Base-by-base conservation (phyloP, 2,797 vertebrate genomes). In the Uromys caudimaculatus region DNA sequence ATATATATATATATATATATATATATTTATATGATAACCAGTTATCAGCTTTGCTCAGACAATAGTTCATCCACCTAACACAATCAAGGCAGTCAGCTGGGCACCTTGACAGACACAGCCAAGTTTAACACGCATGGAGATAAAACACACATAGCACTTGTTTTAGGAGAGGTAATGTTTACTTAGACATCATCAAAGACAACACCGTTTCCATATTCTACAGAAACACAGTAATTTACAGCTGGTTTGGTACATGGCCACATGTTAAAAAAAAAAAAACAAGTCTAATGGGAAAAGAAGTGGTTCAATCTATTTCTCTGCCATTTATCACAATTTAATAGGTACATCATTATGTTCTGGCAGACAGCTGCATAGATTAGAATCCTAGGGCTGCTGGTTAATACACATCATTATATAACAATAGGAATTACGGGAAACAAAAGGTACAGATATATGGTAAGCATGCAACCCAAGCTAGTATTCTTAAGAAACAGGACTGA, bases 131-230 rank as follows among this genome's bases (percentile, higher is more conserved):
- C 12, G 77, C 77, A 8, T 47, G 82, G 90, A 94, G 94, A 95
- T 83, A 93, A 94, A 67, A 79, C 91, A 97, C 79, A 97, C 62
- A 81, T 82, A 95, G 96, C 35, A 91, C n/a, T 90, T 1, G 35
- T 98, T 98, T 98, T 97, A 98, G 93, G 97, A 98, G 96, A 98
- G 95, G 87, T 98, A 98, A 98, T 97, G 89, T 99, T 99, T 99
- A 99, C 98, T 99, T 98, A 98, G 98, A 98, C 97, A 98, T 97
- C 98, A 98, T 97, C 97, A 98, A 98, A 98, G 32, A 38, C 86
- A 98, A 98, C 54, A 96, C 93, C 96, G 96, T 98, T 98, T 97
- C 93, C 89, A 97, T 97, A 98, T 97, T 98, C 97, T 98, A 98
- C 94, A 98, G 98, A 98, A 98, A 98, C 97, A 98, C 96, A 98